Percentiles rank a stretch among this genome's conserved stretches.
Conservation (phyloP, 1,140 invertebrate species). For the Lepidotrigona ventralis region DNA sequence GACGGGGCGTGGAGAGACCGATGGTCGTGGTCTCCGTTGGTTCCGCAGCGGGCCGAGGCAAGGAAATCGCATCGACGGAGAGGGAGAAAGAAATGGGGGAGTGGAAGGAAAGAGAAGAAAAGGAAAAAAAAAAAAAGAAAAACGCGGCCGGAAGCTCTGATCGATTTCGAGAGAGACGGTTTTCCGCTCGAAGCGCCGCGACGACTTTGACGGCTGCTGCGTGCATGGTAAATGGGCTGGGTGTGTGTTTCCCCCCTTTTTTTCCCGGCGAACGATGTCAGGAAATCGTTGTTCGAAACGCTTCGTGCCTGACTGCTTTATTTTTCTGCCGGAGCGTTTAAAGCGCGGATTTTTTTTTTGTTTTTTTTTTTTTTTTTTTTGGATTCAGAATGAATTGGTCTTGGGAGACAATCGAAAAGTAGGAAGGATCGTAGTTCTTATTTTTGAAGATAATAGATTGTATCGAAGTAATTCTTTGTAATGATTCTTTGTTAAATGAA, state of each 20-base stretch:
- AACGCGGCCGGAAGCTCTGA: slow-evolving; percentile 38
- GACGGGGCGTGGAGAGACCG: background rate
- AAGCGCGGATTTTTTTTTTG: background rate
- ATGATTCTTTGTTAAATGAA: background rate
- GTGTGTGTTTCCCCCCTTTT: background rate
- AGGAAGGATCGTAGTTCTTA: background rate
- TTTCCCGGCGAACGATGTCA: background rate
- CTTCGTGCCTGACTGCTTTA: background rate
- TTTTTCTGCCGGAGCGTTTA: background rate
- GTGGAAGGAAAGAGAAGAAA: too few relatives aligned
- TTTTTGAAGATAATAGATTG: background rate
- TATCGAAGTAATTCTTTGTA: background rate
- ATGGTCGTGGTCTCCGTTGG: background rate
- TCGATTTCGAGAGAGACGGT: slow-evolving; percentile 51
- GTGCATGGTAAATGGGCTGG: background rate
- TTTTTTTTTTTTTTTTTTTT: background rate
- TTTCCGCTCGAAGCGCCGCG: slow-evolving; percentile 42
- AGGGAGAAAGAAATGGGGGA: too few relatives aligned
- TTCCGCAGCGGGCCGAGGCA: slow-evolving; percentile 21
- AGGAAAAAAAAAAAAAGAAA: background rate
- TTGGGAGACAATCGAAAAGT: background rate
- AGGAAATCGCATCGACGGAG: slow-evolving; percentile 23
- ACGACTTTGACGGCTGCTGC: slow-evolving; percentile 1
- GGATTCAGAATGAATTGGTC: too few relatives aligned
- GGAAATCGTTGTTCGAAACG: too few relatives aligned